Evolutionary conservation across 2,888 invertebrate species (phyloP), one percentile per base, ranked within the genome.

Genomic region (Drosophila lacicola): DNA sequence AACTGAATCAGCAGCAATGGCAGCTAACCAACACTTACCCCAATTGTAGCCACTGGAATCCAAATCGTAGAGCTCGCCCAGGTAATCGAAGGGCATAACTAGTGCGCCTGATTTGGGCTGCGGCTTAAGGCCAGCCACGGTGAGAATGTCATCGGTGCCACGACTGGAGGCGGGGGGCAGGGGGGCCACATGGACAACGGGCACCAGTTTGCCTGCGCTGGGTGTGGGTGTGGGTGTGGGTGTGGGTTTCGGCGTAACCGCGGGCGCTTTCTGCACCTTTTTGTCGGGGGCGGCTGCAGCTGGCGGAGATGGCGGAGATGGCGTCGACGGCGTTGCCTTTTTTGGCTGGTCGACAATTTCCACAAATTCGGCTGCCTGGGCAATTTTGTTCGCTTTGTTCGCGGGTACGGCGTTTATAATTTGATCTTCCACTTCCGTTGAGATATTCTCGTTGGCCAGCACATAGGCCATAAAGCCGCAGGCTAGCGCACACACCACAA

Each of bases 1-100:
- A 62, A 53, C 81, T 87, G 84, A 86, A 61, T 83, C 84, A 80
- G 75, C 75, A 25, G 17, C 46, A 8, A 6, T 10, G 17, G 10
- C 10, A 33, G 21, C 13, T 11, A 21, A 13, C 21, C 45, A 11
- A 41, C 36, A 90, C 91, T 91, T 78, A 91, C 91, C 80, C 91
- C 91, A 91, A 75, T 91, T 87, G 68, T 91, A 91, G 53, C 90
- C 91, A 54, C 81, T 88, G 63, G 39, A 39, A 63, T 90, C 89
- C 58, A 89, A 72, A 72, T 91, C 91, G 70, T 80, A 88, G 19
- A 91, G 80, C 74, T 90, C 90, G n/a, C 90, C 91, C 72, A 91
- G 54, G 57, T 90, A 91, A 21, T 89, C 90, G 39, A 77, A 78
- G 25, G 79, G 78, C 76, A 88, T 80, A n/a, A 86, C 64, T 25